Base-by-base conservation (phyloP, 2,888 invertebrate genomes). In the Caenorhabditis sinica region DNA sequence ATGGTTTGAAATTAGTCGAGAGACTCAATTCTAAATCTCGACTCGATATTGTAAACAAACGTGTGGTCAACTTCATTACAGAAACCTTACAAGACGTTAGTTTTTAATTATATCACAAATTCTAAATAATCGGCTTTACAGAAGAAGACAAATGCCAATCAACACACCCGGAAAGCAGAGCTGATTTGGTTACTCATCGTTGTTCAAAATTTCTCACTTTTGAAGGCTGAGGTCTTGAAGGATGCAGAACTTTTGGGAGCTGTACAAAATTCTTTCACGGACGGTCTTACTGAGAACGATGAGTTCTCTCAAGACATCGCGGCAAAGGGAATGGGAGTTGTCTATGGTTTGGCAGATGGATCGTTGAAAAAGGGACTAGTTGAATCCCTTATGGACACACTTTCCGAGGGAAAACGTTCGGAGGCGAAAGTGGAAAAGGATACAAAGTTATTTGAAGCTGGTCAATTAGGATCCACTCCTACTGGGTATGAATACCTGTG, bases 281-380 rank as follows among this genome's bases (percentile, higher is more conserved):
- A 90, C 63, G 90, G 89, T 49, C 76, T 90, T 15, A 87, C 89
- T 6, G 90, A 90, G 76, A 85, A 87, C 40, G 88, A 90, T 51
- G 97, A 97, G 92, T 95, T 97, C 89, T 96, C 97, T 0, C 97
- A 97, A 94, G 97, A 97, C 93, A 96, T 96, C 2, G 96, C 97
- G 0, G 85, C 86, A 0, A 88, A 86, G 43, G 97, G 97, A 13
- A 94, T 97, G 28, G 96, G 96, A 73, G 94, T 97, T 2, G 96
- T 97, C 9, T 97, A 97, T 92, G 95, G 96, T 90, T 95, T 95
- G 76, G 96, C 96, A 0, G 95, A 95, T 83, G 95, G 95, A 72
- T 95, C 95, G 84, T 95, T 95, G 90, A 95, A 95, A 90, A 94
- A 95, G 83, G 72, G 76, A 30, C 94, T 97, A 65, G 95, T 97